Percentiles rank a stretch among this genome's conserved stretches.
phyloP scores from a whole-genome alignment of 2,113 vertebrate species.

The Henicopernis longicauda region DNA sequence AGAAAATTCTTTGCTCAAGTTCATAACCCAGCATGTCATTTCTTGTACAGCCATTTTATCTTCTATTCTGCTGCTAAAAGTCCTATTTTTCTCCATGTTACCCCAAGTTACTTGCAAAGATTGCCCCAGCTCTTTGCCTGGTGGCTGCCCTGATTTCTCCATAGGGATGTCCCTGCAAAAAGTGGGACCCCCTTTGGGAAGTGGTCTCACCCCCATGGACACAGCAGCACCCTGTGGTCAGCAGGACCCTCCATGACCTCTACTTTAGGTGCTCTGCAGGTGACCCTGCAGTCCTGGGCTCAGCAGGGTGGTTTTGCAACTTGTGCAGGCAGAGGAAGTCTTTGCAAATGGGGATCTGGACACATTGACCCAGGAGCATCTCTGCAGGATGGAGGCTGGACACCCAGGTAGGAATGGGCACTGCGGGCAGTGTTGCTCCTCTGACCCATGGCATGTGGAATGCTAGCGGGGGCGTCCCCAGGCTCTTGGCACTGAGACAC shows the following conservation, averaged over 20 bases:
- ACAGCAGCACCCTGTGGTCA: neutral
- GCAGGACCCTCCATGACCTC: neutral
- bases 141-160: neutral
- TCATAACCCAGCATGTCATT: neutral
- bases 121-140: neutral
- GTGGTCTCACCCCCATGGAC: neutral
- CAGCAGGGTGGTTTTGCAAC: neutral
- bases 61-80: neutral
- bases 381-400: accelerated
- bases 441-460: neutral
- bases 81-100: neutral
- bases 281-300: neutral
- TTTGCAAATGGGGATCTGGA: neutral
- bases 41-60: conserved; percentile 11
- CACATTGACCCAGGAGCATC: neutral
- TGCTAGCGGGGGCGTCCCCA: neutral
- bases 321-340: neutral
- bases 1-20: neutral
- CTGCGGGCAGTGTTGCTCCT: accelerated
- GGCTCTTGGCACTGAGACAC: neutral
- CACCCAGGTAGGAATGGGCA: neutral
- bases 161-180: neutral
- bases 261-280: neutral
- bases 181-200: neutral
- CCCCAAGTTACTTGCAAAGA: neutral